Evolutionary conservation across 2,888 invertebrate genomes (phyloP).

Genomic region (Euproctis similis): DNA sequence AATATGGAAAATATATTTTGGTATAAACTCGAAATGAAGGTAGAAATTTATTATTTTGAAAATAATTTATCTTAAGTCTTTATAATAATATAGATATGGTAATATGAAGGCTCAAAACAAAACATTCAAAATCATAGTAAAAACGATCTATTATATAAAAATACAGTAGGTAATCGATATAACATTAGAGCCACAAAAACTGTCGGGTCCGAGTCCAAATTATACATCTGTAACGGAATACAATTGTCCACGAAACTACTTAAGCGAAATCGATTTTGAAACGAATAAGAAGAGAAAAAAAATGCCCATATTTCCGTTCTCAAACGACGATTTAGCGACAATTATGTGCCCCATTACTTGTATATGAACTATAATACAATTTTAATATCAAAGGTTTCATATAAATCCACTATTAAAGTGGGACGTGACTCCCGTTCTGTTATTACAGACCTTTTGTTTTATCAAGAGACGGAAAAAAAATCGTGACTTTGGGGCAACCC

Average conservation of each 20-base stretch:
- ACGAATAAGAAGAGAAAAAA: too few relatives aligned
- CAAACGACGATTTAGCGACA: slow-evolving; percentile 59
- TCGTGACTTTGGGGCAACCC: slow-evolving; percentile 22
- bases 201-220: slow-evolving; percentile 18
- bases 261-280: slow-evolving; percentile 64
- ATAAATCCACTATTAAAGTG: slow-evolving; percentile 46
- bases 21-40: too few relatives aligned
- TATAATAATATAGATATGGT: too few relatives aligned
- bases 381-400: slow-evolving; percentile 50
- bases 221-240: slow-evolving; percentile 25
- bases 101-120: too few relatives aligned
- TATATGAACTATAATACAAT: slow-evolving; percentile 46
- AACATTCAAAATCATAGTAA: too few relatives aligned
- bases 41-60: too few relatives aligned
- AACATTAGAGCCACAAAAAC: slow-evolving; percentile 15
- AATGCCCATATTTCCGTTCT: slow-evolving; percentile 55
- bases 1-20: too few relatives aligned
- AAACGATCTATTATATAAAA: slow-evolving; percentile 9
- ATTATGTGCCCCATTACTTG: slow-evolving; percentile 44
- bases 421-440: slow-evolving; percentile 64
- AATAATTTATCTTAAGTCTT: too few relatives aligned
- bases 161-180: slow-evolving; percentile 17
- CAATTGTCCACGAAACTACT: slow-evolving; percentile 37
- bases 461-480: slow-evolving; percentile 25
- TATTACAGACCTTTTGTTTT: slow-evolving; percentile 50